A percentile compares a stretch with the other conserved stretches of the same genome.
phyloP scores from a whole-genome alignment of 2,888 invertebrate genomes.

The Pemphredon lugubris region DNA sequence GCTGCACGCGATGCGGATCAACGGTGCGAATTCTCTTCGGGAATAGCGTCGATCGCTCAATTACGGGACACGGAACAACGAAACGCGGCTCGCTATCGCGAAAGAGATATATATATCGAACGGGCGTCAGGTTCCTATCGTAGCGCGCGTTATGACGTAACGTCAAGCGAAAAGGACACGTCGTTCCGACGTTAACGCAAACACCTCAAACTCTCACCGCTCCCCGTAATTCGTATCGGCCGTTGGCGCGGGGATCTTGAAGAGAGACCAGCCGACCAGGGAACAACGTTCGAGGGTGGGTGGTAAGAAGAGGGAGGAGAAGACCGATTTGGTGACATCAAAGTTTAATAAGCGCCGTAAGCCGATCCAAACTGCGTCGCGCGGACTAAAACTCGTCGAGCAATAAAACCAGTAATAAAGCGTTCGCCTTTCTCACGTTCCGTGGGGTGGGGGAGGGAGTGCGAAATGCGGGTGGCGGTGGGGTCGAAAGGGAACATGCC shows the following conservation, averaged over 20 bases:
- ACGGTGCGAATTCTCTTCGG: constrained; percentile 28
- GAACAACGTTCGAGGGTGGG: neutral
- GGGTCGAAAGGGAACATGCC: constrained; percentile 29
- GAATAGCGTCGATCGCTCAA: constrained; percentile 19
- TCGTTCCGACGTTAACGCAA: too few relatives aligned
- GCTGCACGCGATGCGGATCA: constrained; percentile 66
- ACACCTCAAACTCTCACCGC: too few relatives aligned
- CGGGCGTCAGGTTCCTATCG: too few relatives aligned
- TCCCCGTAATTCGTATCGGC: constrained; percentile 14
- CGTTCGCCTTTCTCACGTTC: constrained; percentile 63
- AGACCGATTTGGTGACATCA: constrained; percentile 61
- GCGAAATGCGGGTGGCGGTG: constrained; percentile 30
- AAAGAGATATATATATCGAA: too few relatives aligned
- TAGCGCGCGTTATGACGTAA: too few relatives aligned
- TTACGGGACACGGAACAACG: too few relatives aligned
- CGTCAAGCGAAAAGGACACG: too few relatives aligned
- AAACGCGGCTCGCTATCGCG: too few relatives aligned
- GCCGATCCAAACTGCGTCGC: constrained; percentile 57
- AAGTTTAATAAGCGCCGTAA: constrained; percentile 67
- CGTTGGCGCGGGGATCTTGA: too few relatives aligned
- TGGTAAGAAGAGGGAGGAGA: constrained; percentile 2
- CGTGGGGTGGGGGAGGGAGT: constrained; percentile 45
- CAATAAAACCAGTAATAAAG: constrained; percentile 77
- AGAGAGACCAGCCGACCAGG: too few relatives aligned
- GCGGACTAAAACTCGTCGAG: constrained; percentile 65